Base-by-base conservation (phyloP, 2,888 invertebrate species). In the Calliopum simillimum region DNA sequence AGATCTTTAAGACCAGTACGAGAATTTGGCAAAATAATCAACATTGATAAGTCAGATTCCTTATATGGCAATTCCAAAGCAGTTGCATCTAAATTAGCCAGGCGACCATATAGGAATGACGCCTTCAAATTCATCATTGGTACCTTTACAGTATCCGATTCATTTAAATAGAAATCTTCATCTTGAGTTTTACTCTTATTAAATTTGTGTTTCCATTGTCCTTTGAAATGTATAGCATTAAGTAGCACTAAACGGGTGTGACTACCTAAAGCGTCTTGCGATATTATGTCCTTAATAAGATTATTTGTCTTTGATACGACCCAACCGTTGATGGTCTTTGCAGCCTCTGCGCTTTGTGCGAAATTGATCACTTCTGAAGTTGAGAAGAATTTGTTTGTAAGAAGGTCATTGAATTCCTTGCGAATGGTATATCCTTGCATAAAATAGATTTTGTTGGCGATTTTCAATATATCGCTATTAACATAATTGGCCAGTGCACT, bases 211-310 rank as follows among this genome's bases (percentile, higher is more conserved):
- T 87, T 84, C 96, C 96, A 96, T 46, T 88, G 87, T 21, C 94
- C 93, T 87, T 95, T 95, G 87, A 96, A 96, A 84, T 95, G 94
- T 23, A 96, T 89, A 3, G 95, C 95, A 82, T 95, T 96, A 1
- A 94, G 89, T 14, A 96, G 88, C 3, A 96, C 92, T 73, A 95
- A 82, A 43, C 90, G 87, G 1, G 94, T 93, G 1, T 84, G 74
- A 0, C 69, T 23, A 79, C 85, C 77, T 11, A 95, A 78, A 78
- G 87, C 86, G 72, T 87, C 89, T 0, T 89, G 33, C 0, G 88
- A 79, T 58, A 98, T 86, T 4, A 98, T 87, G 78, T 95, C 88
- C 77, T 92, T 91, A 74, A 98, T 97, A 80, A 92, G 93, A n/a
- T 92, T 86, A 67, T 94, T 91, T 0, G 98, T 98, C 80, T 93